Evolutionary conservation across 1,140 invertebrate species (phyloP).

Genomic region (Rhynchophorus ferrugineus): DNA sequence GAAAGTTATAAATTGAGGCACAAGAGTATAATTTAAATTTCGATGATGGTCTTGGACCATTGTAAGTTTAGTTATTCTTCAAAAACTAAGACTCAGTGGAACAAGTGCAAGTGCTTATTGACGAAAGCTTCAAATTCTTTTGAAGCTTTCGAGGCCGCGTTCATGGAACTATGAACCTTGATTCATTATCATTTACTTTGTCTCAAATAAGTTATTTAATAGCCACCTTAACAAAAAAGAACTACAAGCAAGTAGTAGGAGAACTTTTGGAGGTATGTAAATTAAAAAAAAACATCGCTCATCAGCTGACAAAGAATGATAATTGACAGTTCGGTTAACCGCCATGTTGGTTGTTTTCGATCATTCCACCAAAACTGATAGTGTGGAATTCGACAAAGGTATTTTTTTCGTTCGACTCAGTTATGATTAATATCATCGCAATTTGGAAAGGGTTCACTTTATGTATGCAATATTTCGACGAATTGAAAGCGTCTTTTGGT

Average conservation of each 20-base stretch:
- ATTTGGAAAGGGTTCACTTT: too few species aligned
- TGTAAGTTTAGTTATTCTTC: constrained; percentile 53
- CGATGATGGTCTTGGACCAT: constrained; percentile 60
- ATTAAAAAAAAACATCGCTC: not conserved
- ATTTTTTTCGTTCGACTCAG: constrained; percentile 3
- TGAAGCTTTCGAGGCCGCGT: constrained; percentile 73
- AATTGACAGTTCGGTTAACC: not conserved
- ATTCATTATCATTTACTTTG: constrained; percentile 94
- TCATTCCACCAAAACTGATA: too few species aligned
- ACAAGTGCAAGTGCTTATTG: constrained; percentile 55
- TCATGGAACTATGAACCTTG: constrained; percentile 98
- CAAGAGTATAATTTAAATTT: constrained; percentile 53
- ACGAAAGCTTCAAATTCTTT: constrained; percentile 78
- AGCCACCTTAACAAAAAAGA: constrained; percentile 91
- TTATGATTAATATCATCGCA: too few species aligned
- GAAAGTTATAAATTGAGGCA: constrained; percentile 35
- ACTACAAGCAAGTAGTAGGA: constrained; percentile 79
- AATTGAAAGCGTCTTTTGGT: too few species aligned
- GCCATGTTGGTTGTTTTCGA: constrained; percentile 10
- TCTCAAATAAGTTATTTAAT: constrained; percentile 96
- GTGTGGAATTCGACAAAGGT: not conserved
- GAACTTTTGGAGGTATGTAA: constrained; percentile 65
- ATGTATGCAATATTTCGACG: too few species aligned
- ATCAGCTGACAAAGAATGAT: not conserved
- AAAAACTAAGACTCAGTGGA: constrained; percentile 49